These are phyloP conservation scores for Copidosoma aretas DNA, from an alignment of 2,888 invertebrate species.

Conservation along the genomic window DNA sequence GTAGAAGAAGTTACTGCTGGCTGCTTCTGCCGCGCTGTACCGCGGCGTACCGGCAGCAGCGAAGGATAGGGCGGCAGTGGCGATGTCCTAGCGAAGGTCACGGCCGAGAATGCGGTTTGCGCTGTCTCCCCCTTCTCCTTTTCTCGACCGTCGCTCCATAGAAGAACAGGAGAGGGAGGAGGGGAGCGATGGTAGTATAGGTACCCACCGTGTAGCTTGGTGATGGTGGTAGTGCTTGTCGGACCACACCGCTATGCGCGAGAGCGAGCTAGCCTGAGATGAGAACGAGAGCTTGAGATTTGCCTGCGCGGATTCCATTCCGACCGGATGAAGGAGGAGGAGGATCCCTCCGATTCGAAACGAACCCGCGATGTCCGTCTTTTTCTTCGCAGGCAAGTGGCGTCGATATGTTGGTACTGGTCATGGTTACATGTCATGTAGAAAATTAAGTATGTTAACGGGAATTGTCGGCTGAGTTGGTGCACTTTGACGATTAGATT, in stretches of 20 bases:
- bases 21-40: background rate
- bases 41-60: background rate
- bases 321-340: too few species aligned
- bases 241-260: background rate
- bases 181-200: background rate
- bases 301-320: background rate
- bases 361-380: too few species aligned
- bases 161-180: background rate
- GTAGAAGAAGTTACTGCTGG: conserved; percentile 1
- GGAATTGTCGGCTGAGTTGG: too few species aligned
- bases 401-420: too few species aligned
- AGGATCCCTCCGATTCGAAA: too few species aligned
- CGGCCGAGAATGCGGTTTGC: conserved; percentile 63
- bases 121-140: conserved; percentile 45
- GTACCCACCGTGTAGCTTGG: too few species aligned
- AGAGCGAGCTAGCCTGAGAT: background rate
- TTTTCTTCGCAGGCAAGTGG: too few species aligned
- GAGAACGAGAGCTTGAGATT: conserved; percentile 8
- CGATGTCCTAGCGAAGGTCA: conserved; percentile 64
- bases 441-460: too few species aligned
- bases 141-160: conserved; percentile 11
- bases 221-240: too few species aligned
- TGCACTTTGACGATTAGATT: too few species aligned
- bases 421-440: too few species aligned
- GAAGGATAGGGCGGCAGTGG: conserved; percentile 57